Base-by-base conservation (phyloP, 2,888 invertebrate genomes). In the Andrena bicolor region DNA sequence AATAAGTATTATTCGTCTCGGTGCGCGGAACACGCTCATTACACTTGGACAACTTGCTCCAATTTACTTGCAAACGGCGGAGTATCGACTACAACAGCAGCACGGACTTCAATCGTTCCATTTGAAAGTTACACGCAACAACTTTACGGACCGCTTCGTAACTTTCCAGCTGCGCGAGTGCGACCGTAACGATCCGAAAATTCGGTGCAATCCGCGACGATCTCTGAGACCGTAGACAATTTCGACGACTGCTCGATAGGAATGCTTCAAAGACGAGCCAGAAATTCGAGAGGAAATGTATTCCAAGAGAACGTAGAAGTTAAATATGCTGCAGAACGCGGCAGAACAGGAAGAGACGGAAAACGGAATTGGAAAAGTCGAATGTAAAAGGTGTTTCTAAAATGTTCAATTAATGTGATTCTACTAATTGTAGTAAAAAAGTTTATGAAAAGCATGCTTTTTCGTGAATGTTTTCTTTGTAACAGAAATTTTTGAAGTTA, bases 151-250 rank as follows among this genome's bases (percentile, higher is more conserved):
- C 69, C 53, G 69, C 23, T 60, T 51, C 60, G 58, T 53, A 75
- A 72, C 77, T 77, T 72, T 64, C 77, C 58, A 56, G 53, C 53
- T 53, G 32, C 35, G 23, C 41, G 61, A 35, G 28, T 63, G 56
- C 30, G 7, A 70, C 56, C 20, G 65, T 76, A 63, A 76, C 76
- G 41, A 77, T 63, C 64, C 53, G 53, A 53, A 53, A 53, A 53
- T 53, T 53, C 53, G 20, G 53, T 64, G 26, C 63, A 30, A 32
- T 23, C 64, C 41, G 65, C 7, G 26, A 61, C 56, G 48, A 66
- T 58, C 48, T 65, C 64, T 49, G 56, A 56, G 51, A 41, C 61
- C 41, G 48, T 48, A 28, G 51, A 66, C 76, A 41, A 79, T 69
- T 53, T 56, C 10, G 28, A 23, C 10, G 56, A 60, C 68, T 41